A percentile compares a stretch with the other conserved stretches of the same genome.
Conservation (phyloP, 2,888 invertebrate species). For the Electrophaes corylata region DNA sequence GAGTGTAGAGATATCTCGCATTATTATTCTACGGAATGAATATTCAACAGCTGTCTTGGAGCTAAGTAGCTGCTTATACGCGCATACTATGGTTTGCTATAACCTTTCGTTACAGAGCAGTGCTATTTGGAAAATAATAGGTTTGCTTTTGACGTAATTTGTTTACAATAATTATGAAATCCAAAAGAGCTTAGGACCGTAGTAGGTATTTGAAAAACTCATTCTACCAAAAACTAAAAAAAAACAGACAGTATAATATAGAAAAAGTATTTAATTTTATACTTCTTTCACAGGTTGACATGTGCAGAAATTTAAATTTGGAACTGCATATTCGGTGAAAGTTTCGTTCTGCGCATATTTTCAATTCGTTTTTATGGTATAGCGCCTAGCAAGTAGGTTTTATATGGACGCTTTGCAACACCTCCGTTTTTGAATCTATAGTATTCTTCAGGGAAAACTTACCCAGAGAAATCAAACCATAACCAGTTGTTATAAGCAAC, state of each 20-base stretch:
- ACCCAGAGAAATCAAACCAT: too few relatives aligned
- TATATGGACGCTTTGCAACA: neutral
- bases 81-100: neutral
- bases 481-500: too few relatives aligned
- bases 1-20: conserved; percentile 10
- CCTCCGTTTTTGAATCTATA: too few relatives aligned
- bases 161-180: too few relatives aligned
- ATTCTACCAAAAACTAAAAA: too few relatives aligned
- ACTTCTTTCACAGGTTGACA: neutral
- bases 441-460: too few relatives aligned
- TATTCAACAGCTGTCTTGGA: conserved; percentile 18
- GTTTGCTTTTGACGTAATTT: neutral
- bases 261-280: too few relatives aligned
- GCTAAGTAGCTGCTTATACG: conserved; percentile 11
- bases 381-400: neutral
- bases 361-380: neutral
- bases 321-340: neutral
- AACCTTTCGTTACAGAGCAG: neutral
- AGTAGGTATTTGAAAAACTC: too few relatives aligned
- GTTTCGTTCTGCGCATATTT: neutral
- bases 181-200: too few relatives aligned
- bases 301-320: neutral
- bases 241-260: too few relatives aligned
- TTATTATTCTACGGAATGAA: conserved; percentile 24
- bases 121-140: neutral